Base-by-base conservation (phyloP, 2,797 vertebrate species). In the Tangara arthus region DNA sequence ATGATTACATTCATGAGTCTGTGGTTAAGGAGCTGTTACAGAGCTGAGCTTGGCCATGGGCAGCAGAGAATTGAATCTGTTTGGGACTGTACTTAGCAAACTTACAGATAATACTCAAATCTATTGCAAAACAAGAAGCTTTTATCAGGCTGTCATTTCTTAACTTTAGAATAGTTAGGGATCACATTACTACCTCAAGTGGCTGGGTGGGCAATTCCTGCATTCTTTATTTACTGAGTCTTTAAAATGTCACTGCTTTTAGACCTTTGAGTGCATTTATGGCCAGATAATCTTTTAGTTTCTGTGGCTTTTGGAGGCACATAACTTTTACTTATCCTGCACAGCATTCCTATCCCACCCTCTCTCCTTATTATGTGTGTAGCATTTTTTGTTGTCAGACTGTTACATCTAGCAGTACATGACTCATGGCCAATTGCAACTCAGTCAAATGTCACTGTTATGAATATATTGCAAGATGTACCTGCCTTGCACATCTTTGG, bases 401-500 rank as follows among this genome's bases (percentile, higher is more conserved):
- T 68, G 12, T 75, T 86, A 46, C n/a, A 71, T 86, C 59, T 81
- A 75, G n/a, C 42, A 66, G 42, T 70, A 52, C 12, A 9, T 91
- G 91, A 95, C 81, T 95, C 71, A 79, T 56, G 44, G 71, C 55
- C 89, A 34, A 46, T 46, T 89, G 44, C 84, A 89, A 39, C 56
- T 73, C 55, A 60, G 70, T 82, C 79, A 87, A 93, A 93, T 82
- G 91, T 82, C 78, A 87, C 32, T 47, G n/a, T 77, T 91, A 68
- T 39, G 89, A 95, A 89, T 79, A 76, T 66, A 89, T 55, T 87
- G 70, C 64, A 76, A 35, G 71, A 28, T 65, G 13, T 87, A 41
- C 42, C 47, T 75, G 35, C 71, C 64, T 91, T 82, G 52, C 39
- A 50, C 56, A 16, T 89, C 52, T 82, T 73, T 70, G 59, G 37